Percentiles rank a stretch among this genome's conserved stretches.
Conservation (phyloP, 2,888 invertebrate genomes). For the Cotesia congregata region DNA sequence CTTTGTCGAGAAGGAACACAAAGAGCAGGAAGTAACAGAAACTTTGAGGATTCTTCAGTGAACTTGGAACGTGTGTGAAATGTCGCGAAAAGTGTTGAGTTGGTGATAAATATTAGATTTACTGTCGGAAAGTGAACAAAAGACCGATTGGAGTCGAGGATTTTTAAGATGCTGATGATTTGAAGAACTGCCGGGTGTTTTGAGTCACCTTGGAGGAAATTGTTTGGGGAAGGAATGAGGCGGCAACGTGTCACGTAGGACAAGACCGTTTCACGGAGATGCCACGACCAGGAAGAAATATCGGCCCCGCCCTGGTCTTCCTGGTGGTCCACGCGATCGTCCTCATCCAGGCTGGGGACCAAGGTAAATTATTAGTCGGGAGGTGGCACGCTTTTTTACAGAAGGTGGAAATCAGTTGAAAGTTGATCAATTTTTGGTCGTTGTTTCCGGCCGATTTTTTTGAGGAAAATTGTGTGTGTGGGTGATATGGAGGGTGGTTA, state of each 20-base stretch:
- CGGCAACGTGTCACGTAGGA: constrained; percentile 34
- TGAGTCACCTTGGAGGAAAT: too few species aligned
- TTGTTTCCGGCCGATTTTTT: too few species aligned
- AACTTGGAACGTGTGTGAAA: constrained; percentile 29
- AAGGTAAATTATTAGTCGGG: constrained; percentile 53
- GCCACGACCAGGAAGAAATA: constrained; percentile 52
- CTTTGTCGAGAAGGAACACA: constrained; percentile 2
- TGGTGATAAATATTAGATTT: constrained; percentile 13
- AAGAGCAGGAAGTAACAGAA: not conserved
- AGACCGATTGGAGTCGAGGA: not conserved
- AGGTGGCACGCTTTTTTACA: too few species aligned
- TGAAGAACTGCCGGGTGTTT: too few species aligned
- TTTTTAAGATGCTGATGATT: too few species aligned
- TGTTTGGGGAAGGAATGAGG: constrained; percentile 26
- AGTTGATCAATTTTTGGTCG: too few species aligned
- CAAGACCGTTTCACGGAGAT: constrained; percentile 52
- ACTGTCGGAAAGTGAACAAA: constrained; percentile 13
- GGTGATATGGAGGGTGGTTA: too few species aligned
- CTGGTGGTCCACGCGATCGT: constrained; percentile 55
- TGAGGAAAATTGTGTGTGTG: too few species aligned
- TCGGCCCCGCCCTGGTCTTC: constrained; percentile 57
- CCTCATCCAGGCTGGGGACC: constrained; percentile 58
- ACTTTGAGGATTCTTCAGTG: constrained; percentile 5
- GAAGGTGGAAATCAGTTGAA: too few species aligned
- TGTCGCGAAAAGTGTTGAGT: constrained; percentile 18